phyloP scores from a whole-genome alignment of 2,113 vertebrate species.

The Phocoena sinus region DNA sequence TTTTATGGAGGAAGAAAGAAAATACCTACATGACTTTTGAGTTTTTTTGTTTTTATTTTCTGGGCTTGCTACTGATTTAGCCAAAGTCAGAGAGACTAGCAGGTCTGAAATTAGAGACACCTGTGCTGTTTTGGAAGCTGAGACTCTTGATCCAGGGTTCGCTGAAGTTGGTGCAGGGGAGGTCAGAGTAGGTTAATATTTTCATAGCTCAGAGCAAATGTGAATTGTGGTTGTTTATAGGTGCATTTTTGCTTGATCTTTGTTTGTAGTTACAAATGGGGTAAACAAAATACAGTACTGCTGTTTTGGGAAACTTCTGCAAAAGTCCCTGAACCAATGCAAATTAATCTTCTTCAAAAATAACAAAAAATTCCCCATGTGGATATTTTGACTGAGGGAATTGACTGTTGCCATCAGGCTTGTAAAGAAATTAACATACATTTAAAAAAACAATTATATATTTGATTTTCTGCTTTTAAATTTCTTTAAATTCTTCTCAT shows the following conservation, averaged over 20 bases:
- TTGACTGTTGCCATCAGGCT: not conserved
- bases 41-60: conserved; percentile 39
- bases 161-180: not conserved
- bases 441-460: conserved; percentile 17
- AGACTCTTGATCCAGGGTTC: conserved; percentile 36
- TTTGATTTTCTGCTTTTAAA: not conserved
- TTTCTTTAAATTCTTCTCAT: not conserved
- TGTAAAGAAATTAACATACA: not conserved
- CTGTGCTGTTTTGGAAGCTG: conserved; percentile 60
- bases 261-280: conserved; percentile 23
- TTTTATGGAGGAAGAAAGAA: conserved; percentile 27
- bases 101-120: conserved; percentile 55
- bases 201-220: conserved; percentile 41
- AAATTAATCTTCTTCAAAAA: conserved; percentile 54
- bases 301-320: conserved; percentile 7
- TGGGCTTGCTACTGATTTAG: conserved; percentile 31
- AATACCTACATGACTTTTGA: not conserved
- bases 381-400: not conserved
- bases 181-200: conserved; percentile 59
- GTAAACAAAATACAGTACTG: not conserved
- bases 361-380: not conserved
- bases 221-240: conserved; percentile 48
- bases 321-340: conserved; percentile 43
- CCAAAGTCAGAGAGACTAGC: not conserved
- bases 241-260: conserved; percentile 41